Percentiles rank a stretch among this genome's conserved stretches.
Evolutionary conservation across 2,797 vertebrate species (phyloP).

Genomic region (Premnoplex brunnescens): DNA sequence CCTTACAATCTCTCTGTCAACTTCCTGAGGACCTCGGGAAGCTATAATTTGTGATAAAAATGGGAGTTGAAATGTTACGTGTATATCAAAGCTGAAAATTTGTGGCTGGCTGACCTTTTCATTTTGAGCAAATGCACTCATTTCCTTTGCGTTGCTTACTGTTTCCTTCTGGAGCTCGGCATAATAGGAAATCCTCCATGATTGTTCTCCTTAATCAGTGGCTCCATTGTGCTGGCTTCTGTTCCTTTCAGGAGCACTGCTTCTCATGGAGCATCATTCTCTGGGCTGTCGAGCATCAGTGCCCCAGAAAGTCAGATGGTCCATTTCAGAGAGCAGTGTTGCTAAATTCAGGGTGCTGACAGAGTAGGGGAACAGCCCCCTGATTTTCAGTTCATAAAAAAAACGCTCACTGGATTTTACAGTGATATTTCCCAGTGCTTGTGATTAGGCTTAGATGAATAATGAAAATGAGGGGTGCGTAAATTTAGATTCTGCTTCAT

Average conservation of each 20-base stretch:
- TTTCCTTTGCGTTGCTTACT: constrained; percentile 46
- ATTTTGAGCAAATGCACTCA: constrained; percentile 48
- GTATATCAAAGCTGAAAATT: constrained; percentile 39
- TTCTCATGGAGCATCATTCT: not conserved
- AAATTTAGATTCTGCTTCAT: constrained; percentile 24
- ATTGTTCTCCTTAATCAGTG: constrained; percentile 46
- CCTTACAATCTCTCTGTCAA: constrained; percentile 36
- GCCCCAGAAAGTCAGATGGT: not conserved
- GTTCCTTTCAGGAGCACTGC: not conserved
- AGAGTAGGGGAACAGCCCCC: not conserved
- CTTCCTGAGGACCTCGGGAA: constrained; percentile 62
- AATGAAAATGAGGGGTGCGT: not conserved
- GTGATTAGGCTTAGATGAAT: constrained; percentile 1
- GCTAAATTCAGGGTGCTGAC: not conserved
- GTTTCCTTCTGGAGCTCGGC: constrained; percentile 21
- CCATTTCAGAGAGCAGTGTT: not conserved
- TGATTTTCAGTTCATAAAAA: not conserved
- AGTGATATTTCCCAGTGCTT: constrained; percentile 10
- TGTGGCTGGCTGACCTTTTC: constrained; percentile 56
- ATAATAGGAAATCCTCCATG: constrained; percentile 52
- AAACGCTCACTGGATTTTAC: not conserved
- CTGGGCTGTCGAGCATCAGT: not conserved
- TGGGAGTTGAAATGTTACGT: not conserved
- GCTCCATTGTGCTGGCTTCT: constrained; percentile 39
- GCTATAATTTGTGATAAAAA: constrained; percentile 54